phyloP scores from a whole-genome alignment of 1,140 invertebrate species.

The Habropoda laboriosa region DNA sequence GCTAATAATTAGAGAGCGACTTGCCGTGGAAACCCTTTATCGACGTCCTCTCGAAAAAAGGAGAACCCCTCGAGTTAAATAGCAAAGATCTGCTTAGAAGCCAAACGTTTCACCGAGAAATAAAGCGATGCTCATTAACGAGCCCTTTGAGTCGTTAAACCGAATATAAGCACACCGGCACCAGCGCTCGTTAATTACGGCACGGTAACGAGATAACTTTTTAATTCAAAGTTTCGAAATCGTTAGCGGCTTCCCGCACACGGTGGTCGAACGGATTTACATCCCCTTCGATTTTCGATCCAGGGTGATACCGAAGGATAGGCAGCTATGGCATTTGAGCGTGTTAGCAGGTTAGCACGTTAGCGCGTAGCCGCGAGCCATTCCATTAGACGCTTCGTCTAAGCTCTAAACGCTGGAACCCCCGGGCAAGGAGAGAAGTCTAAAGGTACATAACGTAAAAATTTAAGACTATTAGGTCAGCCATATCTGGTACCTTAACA shows the following conservation, averaged over 20 bases:
- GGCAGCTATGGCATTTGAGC: not conserved
- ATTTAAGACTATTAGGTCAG: constrained; percentile 71
- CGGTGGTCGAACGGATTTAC: not conserved
- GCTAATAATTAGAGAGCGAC: not conserved
- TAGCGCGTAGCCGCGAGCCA: constrained; percentile 56
- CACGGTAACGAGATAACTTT: constrained; percentile 39
- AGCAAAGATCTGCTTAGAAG: not conserved
- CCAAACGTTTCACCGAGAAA: not conserved
- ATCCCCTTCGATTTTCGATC: constrained; percentile 31
- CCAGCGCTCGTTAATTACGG: constrained; percentile 20
- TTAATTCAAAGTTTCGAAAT: constrained; percentile 25
- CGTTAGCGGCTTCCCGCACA: not conserved
- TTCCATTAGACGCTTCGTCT: constrained; percentile 61
- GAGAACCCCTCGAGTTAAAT: not conserved
- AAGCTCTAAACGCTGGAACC: constrained; percentile 35
- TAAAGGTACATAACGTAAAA: constrained; percentile 67
- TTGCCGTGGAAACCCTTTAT: not conserved
- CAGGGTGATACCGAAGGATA: constrained; percentile 6
- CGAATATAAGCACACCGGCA: constrained; percentile 24
- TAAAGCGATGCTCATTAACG: constrained; percentile 40
- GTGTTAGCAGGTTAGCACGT: constrained; percentile 43
- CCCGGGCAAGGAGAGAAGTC: not conserved
- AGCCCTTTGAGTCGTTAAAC: constrained; percentile 37
- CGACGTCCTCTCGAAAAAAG: not conserved
- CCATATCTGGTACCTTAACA: constrained; percentile 62